Evolutionary conservation across 35 echinoderm and acorn worm genomes (phyloP), one percentile per base, ranked within the genome.

Genomic region (Ptychodera flava): DNA sequence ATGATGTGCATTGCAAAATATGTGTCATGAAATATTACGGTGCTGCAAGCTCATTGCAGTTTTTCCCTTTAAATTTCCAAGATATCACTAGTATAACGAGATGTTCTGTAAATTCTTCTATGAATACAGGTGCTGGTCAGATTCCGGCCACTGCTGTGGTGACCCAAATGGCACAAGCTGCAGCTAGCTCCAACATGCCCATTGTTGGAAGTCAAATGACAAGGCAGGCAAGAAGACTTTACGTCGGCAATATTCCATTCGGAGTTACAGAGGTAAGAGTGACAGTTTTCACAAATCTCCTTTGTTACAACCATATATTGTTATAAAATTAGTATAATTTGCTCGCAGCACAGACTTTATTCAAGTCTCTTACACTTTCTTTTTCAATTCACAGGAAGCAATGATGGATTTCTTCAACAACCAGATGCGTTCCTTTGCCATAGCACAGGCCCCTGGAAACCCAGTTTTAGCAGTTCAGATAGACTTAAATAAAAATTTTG

Each of bases 351-450:
- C n/a, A n/a, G n/a, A n/a, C n/a, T n/a, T n/a, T 85, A 85, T 16
- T 76, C 16, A 52, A 75, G 35, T 78, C 38, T 79, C 36, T 28
- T 89, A 32, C 12, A 0, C 31, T 85, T 81, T 45, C 36, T 79
- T 86, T 77, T 27, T 86, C 37, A 64, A 0, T 29, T 83, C 78
- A 6, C 89, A 97, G 93, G 96, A 99, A 36, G 85, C 93, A n/a
- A 99, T 99, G 96, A 88, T 99, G 31, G 96, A 99, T 34, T 99
- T 94, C 88, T 99, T 99, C 90, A 99, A 99, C 86, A 81, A 76
- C 10, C 89, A 90, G 83, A 99, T 99, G 96, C 92, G 90, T 30
- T 83, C 88, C 31, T 84, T 77, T 31, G 64, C 81, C 0, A 82
- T 99, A 22, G 78, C 92, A 0, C 92, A 94, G 37, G 93, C 92